phyloP scores from a whole-genome alignment of 35 echinoderm and acorn worm species.

The Eucidaris tribuloides region DNA sequence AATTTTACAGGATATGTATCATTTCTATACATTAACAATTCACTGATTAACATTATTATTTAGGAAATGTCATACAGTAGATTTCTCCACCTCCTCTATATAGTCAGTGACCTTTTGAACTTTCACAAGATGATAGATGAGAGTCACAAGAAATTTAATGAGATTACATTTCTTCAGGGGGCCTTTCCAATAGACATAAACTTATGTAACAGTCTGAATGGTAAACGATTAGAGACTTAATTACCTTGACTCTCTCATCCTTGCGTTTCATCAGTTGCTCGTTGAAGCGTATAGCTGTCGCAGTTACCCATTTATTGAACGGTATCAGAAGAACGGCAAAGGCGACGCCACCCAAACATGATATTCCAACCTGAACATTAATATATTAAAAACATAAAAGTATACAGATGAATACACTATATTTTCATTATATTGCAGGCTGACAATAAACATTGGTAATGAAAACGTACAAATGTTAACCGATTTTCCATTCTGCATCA shows the following conservation, averaged over 20 bases:
- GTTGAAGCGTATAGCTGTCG: background rate
- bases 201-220: background rate
- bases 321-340: background rate
- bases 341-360: background rate
- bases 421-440: background rate
- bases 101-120: background rate
- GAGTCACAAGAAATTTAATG: no score
- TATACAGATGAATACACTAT: background rate
- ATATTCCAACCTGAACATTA: background rate
- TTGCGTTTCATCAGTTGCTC: background rate
- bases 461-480: background rate
- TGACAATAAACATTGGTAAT: background rate
- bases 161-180: background rate
- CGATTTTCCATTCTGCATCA: background rate
- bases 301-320: background rate
- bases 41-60: background rate
- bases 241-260: slow-evolving; percentile 13
- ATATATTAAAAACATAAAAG: background rate
- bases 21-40: no score
- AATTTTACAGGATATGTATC: no score
- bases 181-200: background rate
- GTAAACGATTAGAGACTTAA: background rate
- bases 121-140: no score
- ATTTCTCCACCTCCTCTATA: background rate
- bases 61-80: background rate